Evolutionary conservation across 1,140 invertebrate genomes (phyloP).

Genomic region (Pissodes strobi): DNA sequence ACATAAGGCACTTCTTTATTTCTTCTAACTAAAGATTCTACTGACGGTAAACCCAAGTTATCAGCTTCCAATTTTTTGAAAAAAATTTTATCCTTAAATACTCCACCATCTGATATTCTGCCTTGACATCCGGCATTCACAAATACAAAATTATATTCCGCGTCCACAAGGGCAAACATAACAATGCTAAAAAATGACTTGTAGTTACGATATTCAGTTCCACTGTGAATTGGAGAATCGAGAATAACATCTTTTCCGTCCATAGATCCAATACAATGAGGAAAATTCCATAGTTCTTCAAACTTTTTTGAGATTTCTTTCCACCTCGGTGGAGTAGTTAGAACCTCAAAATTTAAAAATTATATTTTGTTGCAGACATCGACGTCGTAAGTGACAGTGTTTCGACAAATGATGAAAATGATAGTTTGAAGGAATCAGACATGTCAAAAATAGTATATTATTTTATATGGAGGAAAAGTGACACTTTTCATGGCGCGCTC

Average conservation of each 20-base stretch:
- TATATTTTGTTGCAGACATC: constrained; percentile 6
- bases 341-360: constrained; percentile 14
- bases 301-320: constrained; percentile 8
- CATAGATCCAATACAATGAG: constrained; percentile 25
- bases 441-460: no score
- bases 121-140: constrained; percentile 25
- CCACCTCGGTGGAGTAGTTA: neutral
- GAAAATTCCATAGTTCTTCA: constrained; percentile 10
- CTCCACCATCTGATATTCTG: constrained; percentile 21
- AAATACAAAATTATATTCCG: constrained; percentile 28
- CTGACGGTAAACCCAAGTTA: neutral
- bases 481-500: no score
- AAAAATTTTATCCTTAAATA: constrained; percentile 8
- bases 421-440: no score
- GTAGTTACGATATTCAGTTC: constrained; percentile 30
- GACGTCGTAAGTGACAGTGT: constrained; percentile 11
- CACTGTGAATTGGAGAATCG: constrained; percentile 14
- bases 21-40: neutral
- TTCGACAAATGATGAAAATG: constrained; percentile 6
- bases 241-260: constrained; percentile 27
- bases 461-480: no score
- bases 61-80: neutral
- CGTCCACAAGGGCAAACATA: constrained; percentile 23
- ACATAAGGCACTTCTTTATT: constrained; percentile 7
- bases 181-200: constrained; percentile 28